phyloP scores from a whole-genome alignment of 2,113 vertebrate genomes.

The Cathartes aura region DNA sequence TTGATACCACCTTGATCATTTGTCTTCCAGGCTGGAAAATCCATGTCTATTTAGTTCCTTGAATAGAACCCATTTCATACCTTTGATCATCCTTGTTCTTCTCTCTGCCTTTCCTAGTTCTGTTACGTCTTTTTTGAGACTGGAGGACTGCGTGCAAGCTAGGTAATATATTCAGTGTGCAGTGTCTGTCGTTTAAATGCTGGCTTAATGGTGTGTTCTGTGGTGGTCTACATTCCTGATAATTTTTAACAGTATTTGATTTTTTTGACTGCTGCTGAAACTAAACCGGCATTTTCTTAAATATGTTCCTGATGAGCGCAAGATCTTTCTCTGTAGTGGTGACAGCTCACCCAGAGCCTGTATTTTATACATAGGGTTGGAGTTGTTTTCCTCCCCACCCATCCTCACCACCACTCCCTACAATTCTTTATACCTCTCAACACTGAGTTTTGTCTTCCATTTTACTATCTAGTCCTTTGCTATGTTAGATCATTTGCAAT shows the following conservation, averaged over 20 bases:
- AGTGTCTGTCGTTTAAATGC: not conserved
- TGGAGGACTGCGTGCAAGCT: not conserved
- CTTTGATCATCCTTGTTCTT: slow-evolving; percentile 54
- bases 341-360: not conserved
- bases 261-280: not conserved
- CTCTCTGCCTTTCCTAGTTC: not conserved
- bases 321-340: not conserved
- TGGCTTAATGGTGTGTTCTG: not conserved
- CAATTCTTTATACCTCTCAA: not conserved
- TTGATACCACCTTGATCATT: slow-evolving; percentile 41
- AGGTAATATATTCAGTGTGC: not conserved
- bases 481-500: not conserved
- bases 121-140: not conserved
- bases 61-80: slow-evolving; percentile 11
- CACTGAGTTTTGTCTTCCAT: not conserved
- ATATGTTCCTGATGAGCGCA: accelerated
- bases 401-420: not conserved
- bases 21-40: slow-evolving; percentile 52
- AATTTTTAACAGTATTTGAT: not conserved
- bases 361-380: not conserved
- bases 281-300: not conserved
- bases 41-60: slow-evolving; percentile 15
- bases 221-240: not conserved
- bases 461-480: not conserved
- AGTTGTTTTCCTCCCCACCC: not conserved